Conservation (phyloP, 2,888 invertebrate genomes). For the Synergus laeviventris region DNA sequence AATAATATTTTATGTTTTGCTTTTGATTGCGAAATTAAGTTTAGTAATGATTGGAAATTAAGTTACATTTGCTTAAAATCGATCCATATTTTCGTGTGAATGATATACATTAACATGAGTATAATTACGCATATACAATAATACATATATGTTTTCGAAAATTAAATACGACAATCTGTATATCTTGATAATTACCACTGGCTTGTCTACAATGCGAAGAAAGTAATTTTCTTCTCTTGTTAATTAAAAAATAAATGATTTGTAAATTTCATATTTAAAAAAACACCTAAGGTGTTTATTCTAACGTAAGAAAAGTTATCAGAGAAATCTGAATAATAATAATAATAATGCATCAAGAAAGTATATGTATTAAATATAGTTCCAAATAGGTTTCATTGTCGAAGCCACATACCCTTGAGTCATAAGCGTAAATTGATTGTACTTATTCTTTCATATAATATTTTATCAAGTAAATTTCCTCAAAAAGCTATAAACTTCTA, state of each 20-base stretch:
- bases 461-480: neutral
- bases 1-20: neutral
- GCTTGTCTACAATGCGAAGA: neutral
- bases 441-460: slow-evolving; percentile 21
- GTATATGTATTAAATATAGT: slow-evolving; percentile 16
- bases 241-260: neutral
- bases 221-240: neutral
- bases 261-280: neutral
- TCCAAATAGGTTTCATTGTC: slow-evolving; percentile 11
- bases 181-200: neutral
- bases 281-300: neutral
- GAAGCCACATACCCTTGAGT: neutral
- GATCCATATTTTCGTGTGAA: neutral
- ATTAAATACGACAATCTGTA: slow-evolving; percentile 6
- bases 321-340: neutral
- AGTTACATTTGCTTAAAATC: neutral
- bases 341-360: neutral
- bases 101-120: slow-evolving; percentile 15
- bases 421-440: slow-evolving; percentile 31
- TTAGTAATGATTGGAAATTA: neutral
- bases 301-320: neutral
- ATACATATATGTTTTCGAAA: neutral
- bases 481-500: neutral
- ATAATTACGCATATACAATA: slow-evolving; percentile 2
- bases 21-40: neutral